Conservation (phyloP, 2,888 invertebrate genomes). For the Eupelmus urozonus region DNA sequence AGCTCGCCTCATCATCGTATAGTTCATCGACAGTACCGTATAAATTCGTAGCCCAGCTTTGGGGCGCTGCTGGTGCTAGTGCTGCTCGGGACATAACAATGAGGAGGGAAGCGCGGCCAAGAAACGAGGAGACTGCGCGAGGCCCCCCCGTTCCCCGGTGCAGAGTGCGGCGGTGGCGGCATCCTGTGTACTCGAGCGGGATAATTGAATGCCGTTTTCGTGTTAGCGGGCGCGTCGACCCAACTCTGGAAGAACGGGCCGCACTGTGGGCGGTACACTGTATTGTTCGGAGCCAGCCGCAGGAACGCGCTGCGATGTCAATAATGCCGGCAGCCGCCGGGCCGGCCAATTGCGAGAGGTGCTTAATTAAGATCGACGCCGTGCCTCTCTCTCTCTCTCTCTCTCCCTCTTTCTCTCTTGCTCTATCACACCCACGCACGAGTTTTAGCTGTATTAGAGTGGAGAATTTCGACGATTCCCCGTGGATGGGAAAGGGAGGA, state of each 20-base stretch:
- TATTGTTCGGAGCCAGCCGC: constrained; percentile 71
- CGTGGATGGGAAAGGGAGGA: background rate
- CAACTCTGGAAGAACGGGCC: constrained; percentile 61
- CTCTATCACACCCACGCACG: background rate
- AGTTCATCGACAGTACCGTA: background rate
- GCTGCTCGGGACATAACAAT: constrained; percentile 28
- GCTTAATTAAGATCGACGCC: constrained; percentile 71
- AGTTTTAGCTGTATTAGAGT: background rate
- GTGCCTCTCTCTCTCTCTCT: constrained; percentile 6
- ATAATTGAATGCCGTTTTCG: constrained; percentile 73
- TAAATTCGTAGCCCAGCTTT: background rate
- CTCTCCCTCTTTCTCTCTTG: background rate
- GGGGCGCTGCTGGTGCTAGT: too few species aligned
- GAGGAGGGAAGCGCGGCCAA: background rate
- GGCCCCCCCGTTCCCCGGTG: background rate
- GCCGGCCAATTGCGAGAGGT: constrained; percentile 67
- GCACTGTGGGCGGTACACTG: constrained; percentile 55
- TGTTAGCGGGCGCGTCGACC: constrained; percentile 62
- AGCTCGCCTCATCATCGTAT: too few species aligned
- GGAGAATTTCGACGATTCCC: constrained; percentile 31
- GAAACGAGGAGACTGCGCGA: too few species aligned
- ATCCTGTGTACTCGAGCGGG: constrained; percentile 68
- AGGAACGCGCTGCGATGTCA: constrained; percentile 69
- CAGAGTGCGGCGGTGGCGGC: constrained; percentile 50
- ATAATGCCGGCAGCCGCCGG: constrained; percentile 60